Conservation (phyloP, 2,797 vertebrate genomes). For the Myotis daubentonii region DNA sequence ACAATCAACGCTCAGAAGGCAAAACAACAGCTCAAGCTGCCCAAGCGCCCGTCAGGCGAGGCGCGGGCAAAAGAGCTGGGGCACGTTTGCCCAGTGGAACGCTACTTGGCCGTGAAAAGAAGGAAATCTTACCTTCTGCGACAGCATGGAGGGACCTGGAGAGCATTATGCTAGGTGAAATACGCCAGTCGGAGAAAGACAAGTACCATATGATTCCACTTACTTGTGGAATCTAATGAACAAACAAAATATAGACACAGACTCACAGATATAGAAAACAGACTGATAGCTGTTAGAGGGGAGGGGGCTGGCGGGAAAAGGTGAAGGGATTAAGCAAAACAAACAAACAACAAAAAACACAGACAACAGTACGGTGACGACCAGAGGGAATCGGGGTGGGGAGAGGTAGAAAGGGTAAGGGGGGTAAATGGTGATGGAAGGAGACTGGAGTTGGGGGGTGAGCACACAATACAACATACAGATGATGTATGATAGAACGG, state of each 20-base stretch:
- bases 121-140: background rate
- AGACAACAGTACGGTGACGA: background rate
- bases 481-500: background rate
- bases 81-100: background rate
- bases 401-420: background rate
- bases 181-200: background rate
- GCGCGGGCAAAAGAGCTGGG: background rate
- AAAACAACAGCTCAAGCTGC: background rate
- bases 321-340: background rate
- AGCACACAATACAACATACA: background rate
- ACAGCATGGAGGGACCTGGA: background rate
- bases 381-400: background rate
- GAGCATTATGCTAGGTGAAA: background rate
- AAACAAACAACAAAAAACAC: background rate
- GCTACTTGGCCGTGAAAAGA: background rate
- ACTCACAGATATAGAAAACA: background rate
- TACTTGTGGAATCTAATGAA: background rate
- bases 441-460: background rate
- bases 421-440: background rate
- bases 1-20: slow-evolving; percentile 13
- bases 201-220: background rate
- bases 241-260: background rate
- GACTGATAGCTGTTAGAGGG: background rate
- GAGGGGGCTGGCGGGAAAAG: background rate
- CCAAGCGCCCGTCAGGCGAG: background rate